These are phyloP conservation scores for Bettongia penicillata DNA, from an alignment of 2,113 vertebrate species.

Conservation along the genomic window DNA sequence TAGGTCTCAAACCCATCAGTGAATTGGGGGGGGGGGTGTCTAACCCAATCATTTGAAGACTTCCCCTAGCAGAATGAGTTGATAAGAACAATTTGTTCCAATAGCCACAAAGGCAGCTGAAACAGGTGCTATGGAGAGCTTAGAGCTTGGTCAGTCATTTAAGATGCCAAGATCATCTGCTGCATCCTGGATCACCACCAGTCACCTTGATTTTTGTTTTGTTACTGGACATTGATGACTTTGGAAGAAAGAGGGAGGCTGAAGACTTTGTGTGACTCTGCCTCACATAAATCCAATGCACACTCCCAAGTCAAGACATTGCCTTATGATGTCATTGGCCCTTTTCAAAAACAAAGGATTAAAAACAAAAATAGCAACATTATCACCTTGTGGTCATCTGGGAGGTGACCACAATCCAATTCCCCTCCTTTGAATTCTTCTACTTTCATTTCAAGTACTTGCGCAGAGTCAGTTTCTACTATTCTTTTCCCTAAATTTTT, in stretches of 20 bases:
- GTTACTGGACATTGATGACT: neutral
- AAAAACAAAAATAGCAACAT: neutral
- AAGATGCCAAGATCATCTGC: neutral
- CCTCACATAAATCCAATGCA: neutral
- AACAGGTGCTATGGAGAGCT: neutral
- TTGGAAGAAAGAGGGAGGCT: neutral
- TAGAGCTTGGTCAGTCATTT: too few species aligned
- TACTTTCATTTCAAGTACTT: neutral
- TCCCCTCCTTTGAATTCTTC: neutral
- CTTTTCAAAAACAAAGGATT: neutral
- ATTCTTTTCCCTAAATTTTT: neutral
- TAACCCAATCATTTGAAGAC: too few species aligned
- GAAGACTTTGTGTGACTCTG: neutral
- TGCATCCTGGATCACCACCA: neutral
- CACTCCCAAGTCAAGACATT: neutral
- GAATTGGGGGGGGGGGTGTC: too few species aligned
- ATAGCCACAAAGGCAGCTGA: neutral
- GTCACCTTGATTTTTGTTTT: neutral
- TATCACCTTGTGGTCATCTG: neutral
- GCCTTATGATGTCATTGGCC: too few species aligned
- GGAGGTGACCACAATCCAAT: neutral
- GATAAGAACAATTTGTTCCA: neutral
- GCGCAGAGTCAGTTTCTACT: neutral
- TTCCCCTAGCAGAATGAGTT: neutral
- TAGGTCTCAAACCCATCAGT: neutral